These are phyloP conservation scores for Henricia sp. DNA, from an alignment of 53 echinoderm and acorn worm genomes.

Conservation along the genomic window DNA sequence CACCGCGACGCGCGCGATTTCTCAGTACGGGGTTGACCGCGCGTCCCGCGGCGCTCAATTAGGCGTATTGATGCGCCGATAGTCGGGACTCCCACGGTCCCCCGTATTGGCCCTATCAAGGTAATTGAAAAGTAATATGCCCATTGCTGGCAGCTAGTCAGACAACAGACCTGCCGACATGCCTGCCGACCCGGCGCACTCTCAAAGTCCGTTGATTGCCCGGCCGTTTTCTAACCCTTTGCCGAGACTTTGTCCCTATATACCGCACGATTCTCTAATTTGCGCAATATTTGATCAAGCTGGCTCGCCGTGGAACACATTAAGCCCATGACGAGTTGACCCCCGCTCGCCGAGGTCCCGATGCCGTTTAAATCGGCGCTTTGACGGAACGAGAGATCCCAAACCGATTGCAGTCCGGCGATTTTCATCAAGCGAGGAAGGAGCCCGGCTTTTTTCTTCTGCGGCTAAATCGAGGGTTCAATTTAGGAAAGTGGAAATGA, in stretches of 20 bases:
- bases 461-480: constrained; percentile 64
- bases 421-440: constrained; percentile 30
- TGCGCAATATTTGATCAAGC: constrained; percentile 56
- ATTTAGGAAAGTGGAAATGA: constrained; percentile 77
- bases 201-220: constrained; percentile 47
- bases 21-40: constrained; percentile 17
- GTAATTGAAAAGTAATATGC: constrained; percentile 71
- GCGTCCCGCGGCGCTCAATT: constrained; percentile 59
- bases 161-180: constrained; percentile 56
- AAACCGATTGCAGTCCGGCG: constrained; percentile 14
- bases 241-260: not conserved
- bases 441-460: constrained; percentile 8
- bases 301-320: constrained; percentile 35
- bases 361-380: not conserved
- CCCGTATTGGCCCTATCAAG: constrained; percentile 52
- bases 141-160: constrained; percentile 43
- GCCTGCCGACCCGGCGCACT: constrained; percentile 30
- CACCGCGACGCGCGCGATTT: constrained; percentile 40
- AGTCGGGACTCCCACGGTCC: not conserved
- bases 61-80: constrained; percentile 59
- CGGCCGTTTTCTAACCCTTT: constrained; percentile 4
- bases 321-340: not conserved
- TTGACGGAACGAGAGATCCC: not conserved
- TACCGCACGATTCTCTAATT: constrained; percentile 54
- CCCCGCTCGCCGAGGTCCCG: not conserved